Base-by-base conservation (phyloP, 2,113 vertebrate species). In the Zingel zingel region DNA sequence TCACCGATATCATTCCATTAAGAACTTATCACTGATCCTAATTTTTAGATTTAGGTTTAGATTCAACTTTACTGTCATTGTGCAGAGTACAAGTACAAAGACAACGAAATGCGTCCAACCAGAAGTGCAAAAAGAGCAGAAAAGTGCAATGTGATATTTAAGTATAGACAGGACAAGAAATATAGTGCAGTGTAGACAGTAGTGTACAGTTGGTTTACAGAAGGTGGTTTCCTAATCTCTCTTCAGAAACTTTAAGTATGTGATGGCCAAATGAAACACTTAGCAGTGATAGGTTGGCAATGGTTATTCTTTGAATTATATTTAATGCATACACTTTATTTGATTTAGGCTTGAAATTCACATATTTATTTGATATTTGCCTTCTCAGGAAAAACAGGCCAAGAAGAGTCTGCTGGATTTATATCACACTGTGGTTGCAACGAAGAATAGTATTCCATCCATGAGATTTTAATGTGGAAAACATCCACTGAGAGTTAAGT, bases 1-100 rank as follows among this genome's bases (percentile, higher is more conserved):
- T 74, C 50, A 82, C 48, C 21, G 18, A 45, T n/a, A 59, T 59
- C 70, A 6, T 61, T 79, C 27, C 82, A 74, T 50, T 84, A 69
- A 51, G 25, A 74, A 67, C 57, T 63, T 68, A 23, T 30, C 82
- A 73, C 73, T 78, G 68, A 66, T 72, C 61, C 21, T 15, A 25
- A 25, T 25, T 25, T 25, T 25, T 25, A 25, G 25, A 25, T 25
- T 27, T 27, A 27, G 27, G 3, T 27, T 27, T 27, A 27, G 27
- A 27, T 27, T 27, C 1, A 27, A 27, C 27, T 27, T 27, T 27
- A 27, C 27, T 27, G 27, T 27, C 27, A 27, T 27, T 27, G 27
- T 27, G 27, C 27, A 27, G 27, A 27, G 27, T 27, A 2, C 27
- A 27, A 27, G 27, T 27, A 27, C 27, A 27, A 27, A 27, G 27